phyloP scores from a whole-genome alignment of 1,140 invertebrate genomes.

The Eurosta solidaginis region DNA sequence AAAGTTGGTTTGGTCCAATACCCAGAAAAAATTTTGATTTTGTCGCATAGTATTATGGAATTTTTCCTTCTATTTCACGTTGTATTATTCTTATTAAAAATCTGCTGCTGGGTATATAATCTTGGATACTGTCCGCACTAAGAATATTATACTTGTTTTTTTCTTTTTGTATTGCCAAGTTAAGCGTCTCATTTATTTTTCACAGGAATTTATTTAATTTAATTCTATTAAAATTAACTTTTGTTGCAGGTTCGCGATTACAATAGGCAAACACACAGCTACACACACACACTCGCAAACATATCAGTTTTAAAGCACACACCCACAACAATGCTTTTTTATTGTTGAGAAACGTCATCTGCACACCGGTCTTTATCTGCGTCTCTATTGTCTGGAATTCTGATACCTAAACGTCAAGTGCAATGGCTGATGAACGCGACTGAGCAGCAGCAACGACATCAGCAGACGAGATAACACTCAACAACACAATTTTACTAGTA shows the following conservation, averaged over 20 bases:
- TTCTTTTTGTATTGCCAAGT: background rate
- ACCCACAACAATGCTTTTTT: background rate
- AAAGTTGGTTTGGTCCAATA: too few relatives aligned
- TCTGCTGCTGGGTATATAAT: too few relatives aligned
- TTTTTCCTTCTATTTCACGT: too few relatives aligned
- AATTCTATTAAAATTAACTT: constrained; percentile 14
- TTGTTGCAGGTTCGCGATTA: background rate
- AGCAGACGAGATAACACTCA: background rate
- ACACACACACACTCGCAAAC: background rate
- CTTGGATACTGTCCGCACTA: too few relatives aligned
- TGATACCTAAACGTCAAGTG: background rate
- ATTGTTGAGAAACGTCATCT: background rate
- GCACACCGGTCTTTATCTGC: background rate
- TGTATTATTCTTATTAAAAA: too few relatives aligned
- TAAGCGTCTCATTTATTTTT: background rate
- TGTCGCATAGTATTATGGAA: too few relatives aligned
- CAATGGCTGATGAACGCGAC: background rate
- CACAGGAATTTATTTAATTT: background rate
- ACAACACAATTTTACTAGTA: background rate
- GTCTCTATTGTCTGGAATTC: background rate
- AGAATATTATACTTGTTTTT: too few relatives aligned
- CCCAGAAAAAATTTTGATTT: too few relatives aligned
- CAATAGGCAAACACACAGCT: background rate
- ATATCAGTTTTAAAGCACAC: background rate
- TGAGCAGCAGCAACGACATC: background rate